Base-by-base conservation (phyloP, 2,888 invertebrate species). In the Pogonocherus hispidulus region DNA sequence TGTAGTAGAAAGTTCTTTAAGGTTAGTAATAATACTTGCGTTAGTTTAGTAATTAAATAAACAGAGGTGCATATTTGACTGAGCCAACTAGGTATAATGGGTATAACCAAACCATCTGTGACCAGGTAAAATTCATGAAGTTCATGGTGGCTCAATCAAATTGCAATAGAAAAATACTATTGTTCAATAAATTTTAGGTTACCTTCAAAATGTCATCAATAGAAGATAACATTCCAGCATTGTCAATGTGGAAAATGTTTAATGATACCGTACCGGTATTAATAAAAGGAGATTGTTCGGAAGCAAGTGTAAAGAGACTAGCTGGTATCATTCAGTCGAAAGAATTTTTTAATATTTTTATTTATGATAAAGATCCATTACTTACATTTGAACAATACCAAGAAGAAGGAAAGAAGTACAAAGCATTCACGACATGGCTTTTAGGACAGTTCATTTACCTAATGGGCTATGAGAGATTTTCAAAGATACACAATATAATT, bases 391-490 rank as follows among this genome's bases (percentile, higher is more conserved):
- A 84, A 46, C 86, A 87, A 74, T 88, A 89, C 76, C 82, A 85
- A 77, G 83, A 67, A 20, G 78, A 84, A 32, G 78, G 81, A 54
- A 74, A 80, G 59, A 82, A 83, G 68, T 85, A 85, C 74, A 78
- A 81, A 81, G 86, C 89, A 1, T 92, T 91, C 74, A 90, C 90
- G 63, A 88, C 88, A 14, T 92, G 92, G 92, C 82, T 92, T 1
- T 85, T 92, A 63, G 92, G 91, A n/a, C 86, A 89, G 78, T 85
- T 92, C 76, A 91, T 91, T 80, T 90, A 90, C 84, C 85, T 92
- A 37, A 86, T 90, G 80, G 89, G 89, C 44, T 86, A 88, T 2
- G 86, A 88, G 56, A 86, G 88, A 76, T 81, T 90, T 44, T 79
- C 81, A 81, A 89, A 89, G 76, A 87, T 89, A 68, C 88, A 90